Evolutionary conservation across 2,797 vertebrate species (phyloP), one percentile per base, ranked within the genome.

Genomic region (Darevskia mixta): DNA sequence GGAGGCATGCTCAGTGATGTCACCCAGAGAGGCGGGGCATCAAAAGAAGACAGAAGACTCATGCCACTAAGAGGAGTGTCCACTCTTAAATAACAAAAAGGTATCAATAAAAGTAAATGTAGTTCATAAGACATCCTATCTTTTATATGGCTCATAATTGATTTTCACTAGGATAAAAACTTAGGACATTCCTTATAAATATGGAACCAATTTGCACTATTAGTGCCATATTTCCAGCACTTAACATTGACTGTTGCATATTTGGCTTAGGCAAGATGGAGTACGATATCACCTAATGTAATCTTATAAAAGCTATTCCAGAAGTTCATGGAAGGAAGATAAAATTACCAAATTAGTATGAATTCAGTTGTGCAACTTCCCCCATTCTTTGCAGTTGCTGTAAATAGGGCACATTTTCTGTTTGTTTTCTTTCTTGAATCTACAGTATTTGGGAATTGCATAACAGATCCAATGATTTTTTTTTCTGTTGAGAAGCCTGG

Each of bases 401-500:
- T 55, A 55, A 83, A 25, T 25, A 9, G 9, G 55, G 27, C 18
- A 15, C 29, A 49, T n/a, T 45, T 11, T 23, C 7, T 49, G 1
- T 9, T 55, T 72, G 29, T 71, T 32, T 32, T 71, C 41, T 32
- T 58, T 23, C 10, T 6, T 29, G 11, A n/a, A 49, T 49, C 38
- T 71, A n/a, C n/a, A 29, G 32, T 32, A 71, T 83, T 83, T 83
- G 2, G 43, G 10, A 25, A 83, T 69, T 41, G 17, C 66, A 71
- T 20, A 71, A 81, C 29, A 87, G 55, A 29, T 86, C 78, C 76
- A 66, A 85, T 6, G 4, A 9, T 3, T 55, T 86, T 49, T 41
- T 49, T 93, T 43, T 2, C 49, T 87, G 11, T 78, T 43, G 49
- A 88, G 45, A 58, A 61, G 94, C 83, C 86, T 58, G 87, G 8